Base-by-base conservation (phyloP, 2,113 vertebrate species). In the Otus sunia region DNA sequence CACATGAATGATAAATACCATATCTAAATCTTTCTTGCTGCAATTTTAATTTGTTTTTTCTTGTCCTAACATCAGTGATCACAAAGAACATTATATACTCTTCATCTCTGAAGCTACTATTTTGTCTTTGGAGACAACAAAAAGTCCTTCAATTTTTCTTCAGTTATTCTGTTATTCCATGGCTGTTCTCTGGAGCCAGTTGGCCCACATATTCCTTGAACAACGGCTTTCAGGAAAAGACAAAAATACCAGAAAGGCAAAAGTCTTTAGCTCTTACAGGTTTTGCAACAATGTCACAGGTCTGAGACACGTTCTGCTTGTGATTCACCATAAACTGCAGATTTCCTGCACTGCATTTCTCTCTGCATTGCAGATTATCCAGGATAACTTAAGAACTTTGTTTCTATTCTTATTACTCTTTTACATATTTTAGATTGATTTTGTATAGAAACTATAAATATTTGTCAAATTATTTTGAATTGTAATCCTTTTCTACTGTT, bases 1-100 rank as follows among this genome's bases (percentile, higher is more conserved):
- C 0, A 49, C 1, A 2, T 32, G 16, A 66, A 22, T 32, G 12
- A 30, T 56, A 14, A 5, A 4, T 75, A 50, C 4, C 15, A 6
- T 22, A 39, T 11, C 1, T 3, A 83, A 62, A 37, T 41, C 5
- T 67, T 34, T 23, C 18, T 74, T 39, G 23, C 37, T 36, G 4
- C n/a, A 27, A 45, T 62, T 85, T 77, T 32, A 9, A 7, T 30
- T 55, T 36, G 1, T 8, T 36, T 84, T 84, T 59, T 79, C 26
- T 71, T 86, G 5, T 67, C 25, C 2, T 30, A 36, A 23, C 0
- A 4, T 90, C 39, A 39, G 45, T 29, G 32, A 26, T 41, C 22
- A 68, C 5, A 15, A 80, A 34, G 10, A n/a, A 20, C 5, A 5
- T 12, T 30, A 36, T 11, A 59, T 12, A 53, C 3, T 22, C 12